Conservation (phyloP, 2,113 vertebrate genomes). For the Larimichthys crocea region DNA sequence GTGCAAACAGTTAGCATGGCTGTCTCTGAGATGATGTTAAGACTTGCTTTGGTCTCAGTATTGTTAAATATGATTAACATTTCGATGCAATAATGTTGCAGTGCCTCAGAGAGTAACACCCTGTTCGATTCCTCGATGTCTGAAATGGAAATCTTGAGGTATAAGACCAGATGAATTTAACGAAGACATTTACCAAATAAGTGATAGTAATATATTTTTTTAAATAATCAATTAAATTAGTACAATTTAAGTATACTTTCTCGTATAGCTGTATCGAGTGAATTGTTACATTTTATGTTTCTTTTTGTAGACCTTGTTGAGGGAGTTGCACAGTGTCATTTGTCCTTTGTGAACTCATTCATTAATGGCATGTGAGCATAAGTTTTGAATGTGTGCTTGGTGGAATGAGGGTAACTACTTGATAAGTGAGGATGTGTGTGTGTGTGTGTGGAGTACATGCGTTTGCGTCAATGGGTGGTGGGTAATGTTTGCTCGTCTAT, state of each 20-base stretch:
- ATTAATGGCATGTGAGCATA: slow-evolving; percentile 27
- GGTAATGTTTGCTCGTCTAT: slow-evolving; percentile 64
- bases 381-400: slow-evolving; percentile 33
- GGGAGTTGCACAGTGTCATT: background rate
- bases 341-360: slow-evolving; percentile 32
- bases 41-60: background rate
- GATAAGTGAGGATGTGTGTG: slow-evolving; percentile 29
- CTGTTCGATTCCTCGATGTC: background rate
- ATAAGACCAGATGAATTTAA: background rate
- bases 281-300: background rate
- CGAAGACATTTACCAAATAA: background rate
- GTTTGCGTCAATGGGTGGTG: slow-evolving; percentile 56
- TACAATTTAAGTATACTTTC: no score
- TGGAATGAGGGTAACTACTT: slow-evolving; percentile 44
- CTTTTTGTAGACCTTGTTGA: background rate
- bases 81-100: background rate
- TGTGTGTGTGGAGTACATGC: slow-evolving; percentile 16
- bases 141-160: slow-evolving; percentile 1
- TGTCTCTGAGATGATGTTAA: slow-evolving; percentile 4
- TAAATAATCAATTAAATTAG: background rate
- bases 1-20: background rate
- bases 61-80: background rate
- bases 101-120: background rate
- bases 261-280: no score
- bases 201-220: no score